Evolutionary conservation across 2,113 vertebrate species (phyloP).

Genomic region (Lucifuga dentata): DNA sequence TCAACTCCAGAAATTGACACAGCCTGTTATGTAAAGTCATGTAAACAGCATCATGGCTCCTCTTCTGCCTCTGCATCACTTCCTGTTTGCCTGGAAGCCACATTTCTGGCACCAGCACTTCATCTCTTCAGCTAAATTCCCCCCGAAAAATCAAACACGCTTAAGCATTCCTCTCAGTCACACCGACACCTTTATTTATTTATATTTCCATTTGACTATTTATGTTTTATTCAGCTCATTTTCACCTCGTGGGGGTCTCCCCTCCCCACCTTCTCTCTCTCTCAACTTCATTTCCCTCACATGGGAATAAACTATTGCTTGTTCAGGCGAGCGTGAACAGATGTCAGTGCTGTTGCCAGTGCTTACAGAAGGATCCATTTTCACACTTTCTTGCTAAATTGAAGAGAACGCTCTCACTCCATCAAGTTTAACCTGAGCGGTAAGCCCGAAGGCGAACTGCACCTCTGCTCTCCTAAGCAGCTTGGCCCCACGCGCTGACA

Average conservation of each 20-base stretch:
- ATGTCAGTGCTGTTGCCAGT: constrained; percentile 53
- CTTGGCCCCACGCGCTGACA: constrained; percentile 18
- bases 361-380: constrained; percentile 62
- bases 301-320: constrained; percentile 63
- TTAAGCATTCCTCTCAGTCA: constrained; percentile 49
- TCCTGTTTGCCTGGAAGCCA: constrained; percentile 25
- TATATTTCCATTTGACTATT: constrained; percentile 40
- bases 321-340: constrained; percentile 74
- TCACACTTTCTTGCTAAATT: constrained; percentile 59
- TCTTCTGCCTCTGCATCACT: constrained; percentile 15
- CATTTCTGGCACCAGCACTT: constrained; percentile 60
- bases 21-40: constrained; percentile 56
- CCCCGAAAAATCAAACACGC: constrained; percentile 43
- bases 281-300: constrained; percentile 53
- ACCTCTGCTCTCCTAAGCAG: constrained; percentile 38
- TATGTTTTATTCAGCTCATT: constrained; percentile 59
- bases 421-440: constrained; percentile 61
- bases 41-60: constrained; percentile 54
- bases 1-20: constrained; percentile 32
- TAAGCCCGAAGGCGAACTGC: constrained; percentile 42
- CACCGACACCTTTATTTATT: constrained; percentile 66
- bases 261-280: constrained; percentile 6
- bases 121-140: constrained; percentile 43
- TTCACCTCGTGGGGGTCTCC: constrained; percentile 33
- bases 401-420: constrained; percentile 59